These are phyloP conservation scores for Galaxea fascicularis DNA, from an alignment of 92 coral and sea anemone genomes.

Conservation along the genomic window DNA sequence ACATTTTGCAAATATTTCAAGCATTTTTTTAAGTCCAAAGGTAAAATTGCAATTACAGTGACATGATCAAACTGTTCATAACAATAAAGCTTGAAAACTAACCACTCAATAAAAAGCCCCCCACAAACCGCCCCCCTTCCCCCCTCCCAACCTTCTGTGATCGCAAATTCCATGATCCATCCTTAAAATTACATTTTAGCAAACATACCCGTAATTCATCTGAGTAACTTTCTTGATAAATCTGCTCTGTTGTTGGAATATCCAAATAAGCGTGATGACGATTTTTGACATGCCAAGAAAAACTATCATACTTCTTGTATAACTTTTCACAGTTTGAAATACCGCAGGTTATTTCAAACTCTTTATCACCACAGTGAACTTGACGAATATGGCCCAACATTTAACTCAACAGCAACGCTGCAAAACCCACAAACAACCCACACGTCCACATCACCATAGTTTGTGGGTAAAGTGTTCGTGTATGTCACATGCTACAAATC, in stretches of 20 bases:
- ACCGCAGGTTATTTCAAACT: constrained; percentile 49
- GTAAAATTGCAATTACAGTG: too few relatives aligned
- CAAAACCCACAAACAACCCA: constrained; percentile 22
- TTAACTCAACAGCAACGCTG: constrained; percentile 5
- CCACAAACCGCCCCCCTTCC: too few relatives aligned
- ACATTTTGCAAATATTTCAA: too few relatives aligned
- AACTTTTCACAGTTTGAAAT: constrained; percentile 37
- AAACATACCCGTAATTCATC: constrained; percentile 10
- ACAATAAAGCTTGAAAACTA: too few relatives aligned
- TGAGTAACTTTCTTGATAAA: background rate
- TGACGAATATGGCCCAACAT: constrained; percentile 39
- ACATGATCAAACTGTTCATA: too few relatives aligned
- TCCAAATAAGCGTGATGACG: constrained; percentile 29
- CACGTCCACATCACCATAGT: constrained; percentile 5
- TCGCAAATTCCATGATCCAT: too few relatives aligned
- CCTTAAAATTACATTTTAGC: background rate
- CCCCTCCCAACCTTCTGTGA: background rate
- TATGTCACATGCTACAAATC: background rate
- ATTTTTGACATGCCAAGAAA: constrained; percentile 40
- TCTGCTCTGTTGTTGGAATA: constrained; percentile 19
- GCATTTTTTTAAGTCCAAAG: too few relatives aligned
- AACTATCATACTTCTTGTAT: constrained; percentile 39
- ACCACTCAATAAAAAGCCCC: too few relatives aligned
- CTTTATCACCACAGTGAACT: constrained; percentile 39
- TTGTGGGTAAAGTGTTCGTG: background rate